These are phyloP conservation scores for Streptopelia turtur DNA, from an alignment of 2,797 vertebrate species.

Conservation along the genomic window DNA sequence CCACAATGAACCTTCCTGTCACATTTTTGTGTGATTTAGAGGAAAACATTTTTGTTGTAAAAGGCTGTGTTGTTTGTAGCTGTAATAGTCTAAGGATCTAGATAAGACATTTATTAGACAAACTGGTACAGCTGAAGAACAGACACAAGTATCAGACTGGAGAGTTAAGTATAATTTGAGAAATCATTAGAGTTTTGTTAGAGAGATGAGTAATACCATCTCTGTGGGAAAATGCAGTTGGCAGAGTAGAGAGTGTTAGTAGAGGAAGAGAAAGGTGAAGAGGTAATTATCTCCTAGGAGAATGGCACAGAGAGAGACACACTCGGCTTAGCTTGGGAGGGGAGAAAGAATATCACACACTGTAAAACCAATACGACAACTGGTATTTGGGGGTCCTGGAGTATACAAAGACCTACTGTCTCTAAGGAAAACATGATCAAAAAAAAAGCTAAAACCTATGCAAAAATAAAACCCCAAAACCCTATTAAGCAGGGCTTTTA, in stretches of 20 bases:
- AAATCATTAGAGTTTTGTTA: conserved; percentile 61
- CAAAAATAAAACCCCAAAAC: background rate
- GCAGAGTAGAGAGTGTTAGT: conserved; percentile 16
- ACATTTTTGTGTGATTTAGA: conserved; percentile 27
- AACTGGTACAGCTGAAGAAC: background rate
- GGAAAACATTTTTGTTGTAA: conserved; percentile 24
- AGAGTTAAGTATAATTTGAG: conserved; percentile 56
- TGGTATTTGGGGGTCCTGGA: background rate
- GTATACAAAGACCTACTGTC: background rate
- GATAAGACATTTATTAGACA: conserved; percentile 47
- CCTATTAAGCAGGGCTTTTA: background rate
- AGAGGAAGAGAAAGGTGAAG: conserved; percentile 65
- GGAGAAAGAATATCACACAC: background rate
- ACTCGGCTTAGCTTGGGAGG: background rate
- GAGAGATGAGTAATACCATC: conserved; percentile 61
- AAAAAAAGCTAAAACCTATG: background rate
- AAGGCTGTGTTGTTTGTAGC: conserved; percentile 27
- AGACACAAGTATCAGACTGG: conserved; percentile 23
- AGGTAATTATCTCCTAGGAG: conserved; percentile 67
- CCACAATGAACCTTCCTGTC: background rate
- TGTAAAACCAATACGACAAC: background rate
- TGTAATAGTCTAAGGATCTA: conserved; percentile 18
- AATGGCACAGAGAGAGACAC: background rate
- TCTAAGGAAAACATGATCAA: background rate
- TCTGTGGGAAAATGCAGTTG: conserved; percentile 62